These are phyloP conservation scores for Neostethus bicornis DNA, from an alignment of 2,797 vertebrate genomes.

Conservation along the genomic window DNA sequence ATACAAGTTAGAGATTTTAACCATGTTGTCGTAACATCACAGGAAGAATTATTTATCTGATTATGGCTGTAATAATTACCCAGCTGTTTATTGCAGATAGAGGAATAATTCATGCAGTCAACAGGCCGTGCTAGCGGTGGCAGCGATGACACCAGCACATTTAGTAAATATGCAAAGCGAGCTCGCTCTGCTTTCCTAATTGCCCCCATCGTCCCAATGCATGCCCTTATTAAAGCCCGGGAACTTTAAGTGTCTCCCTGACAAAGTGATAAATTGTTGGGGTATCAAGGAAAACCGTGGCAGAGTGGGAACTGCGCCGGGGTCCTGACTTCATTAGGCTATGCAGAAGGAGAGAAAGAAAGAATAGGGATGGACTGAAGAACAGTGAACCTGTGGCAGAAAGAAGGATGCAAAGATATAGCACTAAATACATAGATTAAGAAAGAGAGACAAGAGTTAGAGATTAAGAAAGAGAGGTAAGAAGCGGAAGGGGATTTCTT, in stretches of 20 bases:
- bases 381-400: slow-evolving; percentile 72
- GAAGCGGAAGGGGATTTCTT: slow-evolving; percentile 32
- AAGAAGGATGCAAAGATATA: slow-evolving; percentile 31
- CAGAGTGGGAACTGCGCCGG: slow-evolving; percentile 78
- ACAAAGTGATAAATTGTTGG: slow-evolving; percentile 99
- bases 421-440: slow-evolving; percentile 42
- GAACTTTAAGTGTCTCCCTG: slow-evolving; percentile 98
- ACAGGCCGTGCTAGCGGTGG: slow-evolving; percentile 90
- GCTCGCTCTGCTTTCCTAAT: slow-evolving; percentile 91
- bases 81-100: slow-evolving; percentile 99
- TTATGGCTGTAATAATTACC: slow-evolving; percentile 98
- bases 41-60: slow-evolving; percentile 93
- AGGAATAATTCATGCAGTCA: slow-evolving; percentile 99
- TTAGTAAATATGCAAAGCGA: slow-evolving; percentile 99
- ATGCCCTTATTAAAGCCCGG: slow-evolving; percentile 97
- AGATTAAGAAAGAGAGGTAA: slow-evolving; percentile 33
- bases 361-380: slow-evolving; percentile 91
- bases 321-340: slow-evolving; percentile 99
- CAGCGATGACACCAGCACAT: slow-evolving; percentile 89
- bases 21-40: slow-evolving; percentile 85
- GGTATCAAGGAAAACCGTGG: slow-evolving; percentile 90
- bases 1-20: slow-evolving; percentile 87
- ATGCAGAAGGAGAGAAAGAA: slow-evolving; percentile 87
- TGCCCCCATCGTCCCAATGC: slow-evolving; percentile 90
- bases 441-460: slow-evolving; percentile 24